Percentiles rank a stretch among this genome's conserved stretches.
Evolutionary conservation across 1,140 invertebrate genomes (phyloP).

Genomic region (Ylistrum balloti): DNA sequence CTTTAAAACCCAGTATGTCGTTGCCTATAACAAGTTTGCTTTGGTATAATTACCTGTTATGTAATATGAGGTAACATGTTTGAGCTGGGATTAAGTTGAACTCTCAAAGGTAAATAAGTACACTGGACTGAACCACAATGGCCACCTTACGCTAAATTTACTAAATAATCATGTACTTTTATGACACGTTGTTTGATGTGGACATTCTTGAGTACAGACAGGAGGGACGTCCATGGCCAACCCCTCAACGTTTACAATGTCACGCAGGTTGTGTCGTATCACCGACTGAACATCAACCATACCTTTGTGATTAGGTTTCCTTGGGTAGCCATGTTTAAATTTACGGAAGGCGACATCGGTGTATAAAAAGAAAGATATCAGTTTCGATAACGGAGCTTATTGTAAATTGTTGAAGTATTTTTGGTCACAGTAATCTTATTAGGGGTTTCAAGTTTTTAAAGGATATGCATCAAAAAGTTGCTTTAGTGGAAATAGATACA

Average conservation of each 20-base stretch:
- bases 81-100: neutral
- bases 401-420: neutral
- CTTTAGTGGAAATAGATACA: no score
- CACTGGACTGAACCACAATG: constrained; percentile 1
- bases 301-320: constrained; percentile 16
- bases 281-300: neutral
- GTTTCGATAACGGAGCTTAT: neutral
- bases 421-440: neutral
- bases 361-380: neutral
- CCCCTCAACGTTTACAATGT: neutral
- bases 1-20: neutral
- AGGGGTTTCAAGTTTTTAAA: neutral
- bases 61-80: constrained; percentile 33
- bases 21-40: neutral
- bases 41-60: constrained; percentile 25
- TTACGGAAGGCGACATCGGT: constrained; percentile 9
- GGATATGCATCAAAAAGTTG: neutral
- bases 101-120: neutral
- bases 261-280: neutral
- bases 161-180: constrained; percentile 40
- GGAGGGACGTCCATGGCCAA: neutral
- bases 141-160: constrained; percentile 32
- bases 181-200: constrained; percentile 33
- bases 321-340: neutral
- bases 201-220: constrained; percentile 33